Evolutionary conservation across 23 tunicate species (phyloP), one percentile per base, ranked within the genome.

Genomic region (Trididemnum nubilum): DNA sequence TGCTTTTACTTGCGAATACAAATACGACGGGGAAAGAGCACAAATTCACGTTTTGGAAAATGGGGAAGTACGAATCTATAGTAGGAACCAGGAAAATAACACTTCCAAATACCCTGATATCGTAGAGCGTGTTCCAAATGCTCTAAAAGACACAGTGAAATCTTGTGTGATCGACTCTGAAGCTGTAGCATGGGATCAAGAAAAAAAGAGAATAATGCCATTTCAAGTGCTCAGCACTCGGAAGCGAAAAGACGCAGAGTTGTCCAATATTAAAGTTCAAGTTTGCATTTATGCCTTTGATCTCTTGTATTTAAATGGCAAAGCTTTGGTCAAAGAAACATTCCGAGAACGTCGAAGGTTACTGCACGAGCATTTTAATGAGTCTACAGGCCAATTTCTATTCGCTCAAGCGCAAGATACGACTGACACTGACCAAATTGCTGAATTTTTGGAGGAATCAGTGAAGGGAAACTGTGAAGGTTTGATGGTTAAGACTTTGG

Each of bases 211-310:
- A 34, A 96, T 96, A 26, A 71, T 96, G 33, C 99, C 99, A 0
- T 96, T 96, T 83, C 99, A 96, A 77, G 97, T 91, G 36, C 76
- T 93, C 31, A 93, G 87, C 80, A 93, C 98, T 0, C 36, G 95
- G 12, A 90, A 96, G 85, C 61, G 99, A 58, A 96, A 96, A 80
- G 99, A 96, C 79, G 99, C 96, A 36, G 88, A 87, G 50, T 33
- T 76, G 32, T 66, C 86, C n/a, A 88, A 83, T 22, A 96, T 96
- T 33, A 96, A 95, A 76, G 99, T 96, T 0, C 97, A 96, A 87
- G 99, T 96, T 21, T 96, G 99, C 54, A 78, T 96, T 58, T 92
- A 96, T 84, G 99, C 99, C 4, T 96, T 96, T 67, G 99, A 96
- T 75, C 85, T 96, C 35, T 90, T 96, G 0, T 96, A 83, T 75